Evolutionary conservation across 2,888 invertebrate species (phyloP).

Genomic region (Odontocerum albicorne): DNA sequence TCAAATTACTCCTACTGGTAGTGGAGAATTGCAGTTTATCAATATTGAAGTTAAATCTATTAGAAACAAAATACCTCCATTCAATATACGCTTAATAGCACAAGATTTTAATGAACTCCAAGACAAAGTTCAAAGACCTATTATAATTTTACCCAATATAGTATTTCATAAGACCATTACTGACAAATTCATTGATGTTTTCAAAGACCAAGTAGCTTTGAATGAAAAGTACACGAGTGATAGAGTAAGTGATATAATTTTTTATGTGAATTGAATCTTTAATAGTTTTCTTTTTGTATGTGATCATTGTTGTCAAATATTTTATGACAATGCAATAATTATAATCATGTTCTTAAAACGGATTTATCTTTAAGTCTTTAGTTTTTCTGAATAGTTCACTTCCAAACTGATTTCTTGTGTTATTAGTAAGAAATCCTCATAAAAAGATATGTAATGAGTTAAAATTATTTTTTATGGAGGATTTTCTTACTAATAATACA

Average conservation of each 20-base stretch:
- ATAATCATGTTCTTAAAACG: no score
- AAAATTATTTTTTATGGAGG: no score
- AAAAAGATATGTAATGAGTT: no score
- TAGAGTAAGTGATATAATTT: conserved; percentile 50
- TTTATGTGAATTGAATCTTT: no score
- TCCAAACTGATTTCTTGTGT: no score
- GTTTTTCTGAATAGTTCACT: no score
- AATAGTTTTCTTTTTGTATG: no score
- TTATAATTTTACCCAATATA: conserved; percentile 68
- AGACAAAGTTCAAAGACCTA: conserved; percentile 67
- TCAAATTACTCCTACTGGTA: conserved; percentile 65
- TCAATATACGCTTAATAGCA: conserved; percentile 75
- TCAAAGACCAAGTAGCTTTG: conserved; percentile 70
- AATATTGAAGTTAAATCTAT: conserved; percentile 75
- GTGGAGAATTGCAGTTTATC: conserved; percentile 74
- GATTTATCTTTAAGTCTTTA: no score
- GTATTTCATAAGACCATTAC: conserved; percentile 75
- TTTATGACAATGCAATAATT: no score
- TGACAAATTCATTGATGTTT: conserved; percentile 83
- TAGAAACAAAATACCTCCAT: conserved; percentile 60
- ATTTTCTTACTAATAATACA: no score
- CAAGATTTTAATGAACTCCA: conserved; percentile 76
- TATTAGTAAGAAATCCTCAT: no score
- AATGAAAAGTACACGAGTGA: conserved; percentile 66
- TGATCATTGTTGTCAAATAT: no score